Evolutionary conservation across 2,113 vertebrate genomes (phyloP), one percentile per base, ranked within the genome.

Genomic region (Siniperca knerii): DNA sequence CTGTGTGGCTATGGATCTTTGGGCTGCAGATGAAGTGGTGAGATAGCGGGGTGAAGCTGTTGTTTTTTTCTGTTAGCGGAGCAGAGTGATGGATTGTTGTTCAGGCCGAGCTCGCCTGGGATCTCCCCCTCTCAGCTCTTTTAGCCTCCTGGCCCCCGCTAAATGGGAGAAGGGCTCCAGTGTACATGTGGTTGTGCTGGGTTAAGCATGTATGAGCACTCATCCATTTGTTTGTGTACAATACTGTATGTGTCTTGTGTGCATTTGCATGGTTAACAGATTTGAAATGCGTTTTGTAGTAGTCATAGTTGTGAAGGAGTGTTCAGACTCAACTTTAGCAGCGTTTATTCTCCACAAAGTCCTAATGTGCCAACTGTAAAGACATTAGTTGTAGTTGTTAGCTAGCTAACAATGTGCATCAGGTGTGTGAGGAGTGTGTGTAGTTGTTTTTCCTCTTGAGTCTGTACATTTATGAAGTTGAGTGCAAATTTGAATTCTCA

Each of bases 1-100:
- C 66, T 33, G 67, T 52, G 74, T 20, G 16, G 23, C 25, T 33
- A 54, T 13, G 23, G 29, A 29, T 33, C 55, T 25, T 35, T 15
- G 13, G 29, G 77, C 74, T 65, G 62, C 70, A 54, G 78, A 72
- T 85, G 66, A 73, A 62, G 60, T 20, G 60, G 67, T 15, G 65
- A 61, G 75, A 75, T 46, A 57, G 16, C 2, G 3, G 6, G n/a
- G 2, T 35, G 20, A 75, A 62, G 75, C 44, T 67, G 16, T 48
- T 48, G 15, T 12, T 48, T 77, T 25, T 13, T 48, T 65, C 4
- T 29, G 6, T 37, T 35, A 44, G 35, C 35, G 35, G 35, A 37
- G 35, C 35, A 37, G 35, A 37, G 8, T 10, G 70, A 75, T 82
- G 46, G 78, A 13, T 71, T 48, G 67, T 62, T 35, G 35, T 75